phyloP scores from a whole-genome alignment of 2,113 vertebrate species.

The Hippocampus comes region DNA sequence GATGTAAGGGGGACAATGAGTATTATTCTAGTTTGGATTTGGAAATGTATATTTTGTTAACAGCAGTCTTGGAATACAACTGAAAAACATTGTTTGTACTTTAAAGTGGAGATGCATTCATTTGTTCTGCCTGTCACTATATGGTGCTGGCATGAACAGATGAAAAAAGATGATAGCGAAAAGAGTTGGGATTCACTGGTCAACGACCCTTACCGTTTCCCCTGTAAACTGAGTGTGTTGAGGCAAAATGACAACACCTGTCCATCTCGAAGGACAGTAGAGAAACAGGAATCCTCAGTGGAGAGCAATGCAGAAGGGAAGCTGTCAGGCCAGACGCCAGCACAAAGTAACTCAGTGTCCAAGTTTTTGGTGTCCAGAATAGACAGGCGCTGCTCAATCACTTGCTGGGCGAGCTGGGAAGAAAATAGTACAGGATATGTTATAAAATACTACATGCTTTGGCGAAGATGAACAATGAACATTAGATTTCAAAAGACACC shows the following conservation, averaged over 20 bases:
- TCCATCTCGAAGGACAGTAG: slow-evolving; percentile 80
- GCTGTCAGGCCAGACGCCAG: slow-evolving; percentile 89
- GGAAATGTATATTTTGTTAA: no score
- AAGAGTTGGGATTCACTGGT: background rate
- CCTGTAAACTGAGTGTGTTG: slow-evolving; percentile 82
- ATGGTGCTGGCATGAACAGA: no score
- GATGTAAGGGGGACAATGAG: no score
- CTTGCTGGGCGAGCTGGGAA: slow-evolving; percentile 75
- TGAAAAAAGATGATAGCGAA: background rate
- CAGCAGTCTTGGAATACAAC: no score
- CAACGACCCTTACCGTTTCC: slow-evolving; percentile 72
- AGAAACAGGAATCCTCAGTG: slow-evolving; percentile 87
- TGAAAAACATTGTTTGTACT: no score
- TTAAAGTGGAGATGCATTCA: no score
- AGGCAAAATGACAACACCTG: slow-evolving; percentile 87
- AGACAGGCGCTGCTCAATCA: slow-evolving; percentile 79
- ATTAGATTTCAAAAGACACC: background rate
- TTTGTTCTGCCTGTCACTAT: no score
- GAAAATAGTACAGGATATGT: background rate
- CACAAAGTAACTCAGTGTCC: slow-evolving; percentile 79
- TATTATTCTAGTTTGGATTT: no score
- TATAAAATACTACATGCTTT: background rate
- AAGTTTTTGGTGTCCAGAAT: slow-evolving; percentile 74
- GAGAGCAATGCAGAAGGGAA: slow-evolving; percentile 81
- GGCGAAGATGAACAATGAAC: background rate